These are phyloP conservation scores for Coecobrya sp. DNA, from an alignment of 2,888 invertebrate genomes.

Conservation along the genomic window DNA sequence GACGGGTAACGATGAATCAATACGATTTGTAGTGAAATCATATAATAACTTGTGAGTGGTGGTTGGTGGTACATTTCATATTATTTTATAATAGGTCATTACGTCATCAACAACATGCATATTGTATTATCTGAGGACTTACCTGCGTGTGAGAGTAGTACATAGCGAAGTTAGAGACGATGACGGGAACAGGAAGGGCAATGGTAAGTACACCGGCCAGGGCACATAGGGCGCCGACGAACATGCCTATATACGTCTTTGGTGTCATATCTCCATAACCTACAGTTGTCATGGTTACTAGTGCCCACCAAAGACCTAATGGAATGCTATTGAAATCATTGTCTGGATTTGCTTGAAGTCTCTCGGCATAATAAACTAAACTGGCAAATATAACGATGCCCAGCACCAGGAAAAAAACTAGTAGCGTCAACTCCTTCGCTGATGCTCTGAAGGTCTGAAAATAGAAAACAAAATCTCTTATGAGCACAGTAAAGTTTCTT, in stretches of 20 bases:
- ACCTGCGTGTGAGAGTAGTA: constrained; percentile 91
- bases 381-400: constrained; percentile 99
- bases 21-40: not conserved
- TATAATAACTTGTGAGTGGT: not conserved
- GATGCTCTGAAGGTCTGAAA: constrained; percentile 95
- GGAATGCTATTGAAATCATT: constrained; percentile 99
- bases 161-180: constrained; percentile 99
- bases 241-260: constrained; percentile 96
- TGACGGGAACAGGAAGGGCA: constrained; percentile 98
- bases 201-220: constrained; percentile 99
- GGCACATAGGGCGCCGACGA: constrained; percentile 98
- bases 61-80: not conserved
- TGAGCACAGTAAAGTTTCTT: too few species aligned
- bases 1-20: not conserved
- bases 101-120: not conserved
- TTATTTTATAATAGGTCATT: not conserved
- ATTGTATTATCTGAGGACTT: not conserved
- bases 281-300: constrained; percentile 98
- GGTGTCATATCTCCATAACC: constrained; percentile 99
- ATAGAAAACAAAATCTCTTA: constrained; percentile 41
- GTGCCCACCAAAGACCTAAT: constrained; percentile 99
- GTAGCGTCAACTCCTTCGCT: constrained; percentile 97
- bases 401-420: constrained; percentile 99
- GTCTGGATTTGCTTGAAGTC: constrained; percentile 97
- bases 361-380: constrained; percentile 99